Base-by-base conservation (phyloP, 2,888 invertebrate species). In the Cerastis leucographa region DNA sequence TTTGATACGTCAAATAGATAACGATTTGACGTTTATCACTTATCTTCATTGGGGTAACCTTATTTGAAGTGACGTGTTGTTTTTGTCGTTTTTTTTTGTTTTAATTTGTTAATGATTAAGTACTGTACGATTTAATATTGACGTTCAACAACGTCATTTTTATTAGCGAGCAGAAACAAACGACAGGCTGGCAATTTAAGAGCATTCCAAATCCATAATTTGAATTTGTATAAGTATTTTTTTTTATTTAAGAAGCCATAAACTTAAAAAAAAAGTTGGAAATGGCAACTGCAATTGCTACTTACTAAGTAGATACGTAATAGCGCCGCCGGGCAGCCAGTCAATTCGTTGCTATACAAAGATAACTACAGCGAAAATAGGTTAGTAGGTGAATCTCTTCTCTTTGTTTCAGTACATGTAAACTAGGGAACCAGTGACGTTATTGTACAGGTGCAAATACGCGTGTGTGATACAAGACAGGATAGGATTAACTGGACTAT, bases 301-400 rank as follows among this genome's bases (percentile, higher is more conserved):
- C 56, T 40, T 65, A 65, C 64, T 71, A 81, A 73, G 78, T 71
- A 51, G 54, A 77, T 78, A 85, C 83, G 80, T 86, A 86, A 84
- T 80, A 80, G 66, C 8, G 67, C 22, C 5, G 65, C 11, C 77
- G 71, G 80, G 74, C 70, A 87, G 84, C 86, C 65, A 90, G 87
- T 89, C 87, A 89, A 90, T 89, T 91, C 88, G 89, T 83, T 79
- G 83, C 79, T 80, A 86, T 83, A 87, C 85, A 86, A 61, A 83
- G 77, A 85, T 87, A 85, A 69, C 71, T 80, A 80, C 68, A 81
- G 44, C 75, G 70, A 91, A 44, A 88, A 88, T 92, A 87, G 93
- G 92, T 93, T 89, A 93, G 89, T 92, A 87, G 92, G 93, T 92
- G 91, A 92, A 90, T 88, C 89, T 86, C 85, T 72, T 79, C 89